phyloP scores from a whole-genome alignment of 35 echinoderm and acorn worm genomes.

The Antedon bifida region DNA sequence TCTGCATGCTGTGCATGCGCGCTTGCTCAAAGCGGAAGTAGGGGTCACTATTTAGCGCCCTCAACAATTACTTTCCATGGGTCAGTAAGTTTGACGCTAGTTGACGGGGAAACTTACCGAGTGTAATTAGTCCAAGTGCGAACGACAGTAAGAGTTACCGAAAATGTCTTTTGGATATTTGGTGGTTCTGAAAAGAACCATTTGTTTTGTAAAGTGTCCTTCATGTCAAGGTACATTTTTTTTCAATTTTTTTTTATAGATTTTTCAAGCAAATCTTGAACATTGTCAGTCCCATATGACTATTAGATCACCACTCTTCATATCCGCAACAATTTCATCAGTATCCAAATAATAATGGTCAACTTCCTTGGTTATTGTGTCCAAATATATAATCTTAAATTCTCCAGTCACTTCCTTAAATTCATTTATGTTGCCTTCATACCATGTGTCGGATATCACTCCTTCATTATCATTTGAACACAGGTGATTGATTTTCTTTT shows the following conservation, averaged over 20 bases:
- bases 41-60: no score
- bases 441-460: neutral
- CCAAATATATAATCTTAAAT: neutral
- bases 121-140: no score
- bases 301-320: neutral
- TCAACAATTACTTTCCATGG: no score
- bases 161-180: neutral
- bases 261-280: neutral
- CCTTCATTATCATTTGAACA: neutral
- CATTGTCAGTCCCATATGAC: neutral
- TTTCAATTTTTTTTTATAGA: neutral
- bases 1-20: no score
- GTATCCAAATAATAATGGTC: neutral
- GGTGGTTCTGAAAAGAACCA: neutral
- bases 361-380: neutral
- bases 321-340: neutral
- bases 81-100: no score
- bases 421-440: neutral
- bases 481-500: neutral
- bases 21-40: no score
- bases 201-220: neutral
- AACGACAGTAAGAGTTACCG: no score
- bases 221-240: no score
- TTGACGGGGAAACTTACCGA: no score
- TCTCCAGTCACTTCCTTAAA: neutral